Percentiles rank a stretch among this genome's conserved stretches.
Conservation (phyloP, 1,140 invertebrate genomes). For the Heliothis subflexa region DNA sequence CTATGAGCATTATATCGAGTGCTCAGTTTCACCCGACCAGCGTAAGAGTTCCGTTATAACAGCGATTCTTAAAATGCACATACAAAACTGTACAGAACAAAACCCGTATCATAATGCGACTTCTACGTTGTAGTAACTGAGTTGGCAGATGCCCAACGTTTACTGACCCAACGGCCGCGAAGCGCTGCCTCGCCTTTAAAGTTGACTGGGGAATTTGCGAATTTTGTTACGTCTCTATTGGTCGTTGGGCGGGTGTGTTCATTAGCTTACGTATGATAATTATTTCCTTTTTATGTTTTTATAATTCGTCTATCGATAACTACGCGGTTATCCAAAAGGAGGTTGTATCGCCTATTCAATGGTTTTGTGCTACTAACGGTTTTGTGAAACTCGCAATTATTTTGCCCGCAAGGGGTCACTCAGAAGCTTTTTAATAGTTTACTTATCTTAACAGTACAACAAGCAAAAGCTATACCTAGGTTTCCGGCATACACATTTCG, state of each 20-base stretch:
- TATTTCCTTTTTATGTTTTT: neutral
- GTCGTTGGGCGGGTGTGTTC: neutral
- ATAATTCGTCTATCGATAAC: neutral
- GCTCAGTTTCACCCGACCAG: neutral
- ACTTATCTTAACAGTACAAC: neutral
- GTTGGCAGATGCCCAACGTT: conserved; percentile 33
- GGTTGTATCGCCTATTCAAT: too few species aligned
- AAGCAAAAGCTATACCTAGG: neutral
- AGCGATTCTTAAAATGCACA: conserved; percentile 11
- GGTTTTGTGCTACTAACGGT: too few species aligned
- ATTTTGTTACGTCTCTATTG: conserved; percentile 21
- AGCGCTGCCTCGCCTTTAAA: conserved; percentile 25
- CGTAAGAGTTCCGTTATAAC: conserved; percentile 15
- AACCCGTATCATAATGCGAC: conserved; percentile 21
- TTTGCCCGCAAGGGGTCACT: too few species aligned
- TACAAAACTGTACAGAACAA: conserved; percentile 25
- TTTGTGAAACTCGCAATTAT: too few species aligned
- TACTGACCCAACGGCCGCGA: conserved; percentile 7
- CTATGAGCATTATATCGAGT: neutral
- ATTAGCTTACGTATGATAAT: neutral
- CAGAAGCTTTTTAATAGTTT: too few species aligned
- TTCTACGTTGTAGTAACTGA: conserved; percentile 42
- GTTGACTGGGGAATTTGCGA: conserved; percentile 38
- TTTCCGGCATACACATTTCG: too few species aligned
- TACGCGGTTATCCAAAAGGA: too few species aligned